phyloP scores from a whole-genome alignment of 2,113 vertebrate species.

The Cranoglanis bouderius region DNA sequence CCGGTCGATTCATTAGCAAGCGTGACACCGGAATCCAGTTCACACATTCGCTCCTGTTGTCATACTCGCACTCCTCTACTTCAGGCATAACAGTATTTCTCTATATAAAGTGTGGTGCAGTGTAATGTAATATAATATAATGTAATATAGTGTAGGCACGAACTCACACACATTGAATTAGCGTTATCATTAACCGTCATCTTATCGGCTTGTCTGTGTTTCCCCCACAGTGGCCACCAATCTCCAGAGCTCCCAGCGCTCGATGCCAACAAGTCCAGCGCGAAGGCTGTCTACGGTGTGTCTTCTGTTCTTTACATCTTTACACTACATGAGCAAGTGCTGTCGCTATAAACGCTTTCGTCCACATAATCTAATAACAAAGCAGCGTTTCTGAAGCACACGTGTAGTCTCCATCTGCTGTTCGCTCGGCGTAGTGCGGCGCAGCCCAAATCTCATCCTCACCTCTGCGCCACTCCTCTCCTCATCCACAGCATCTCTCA shows the following conservation, averaged over 20 bases:
- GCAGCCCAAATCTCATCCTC: background rate
- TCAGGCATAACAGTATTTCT: background rate
- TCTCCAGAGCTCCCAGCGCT: slow-evolving; percentile 57
- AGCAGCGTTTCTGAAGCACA: background rate
- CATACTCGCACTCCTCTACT: background rate
- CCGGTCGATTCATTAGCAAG: slow-evolving; percentile 34
- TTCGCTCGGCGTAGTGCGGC: background rate
- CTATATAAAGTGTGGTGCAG: background rate
- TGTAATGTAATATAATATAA: background rate
- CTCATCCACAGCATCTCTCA: background rate
- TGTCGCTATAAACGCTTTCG: background rate
- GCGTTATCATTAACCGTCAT: background rate
- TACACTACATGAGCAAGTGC: background rate
- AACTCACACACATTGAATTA: background rate
- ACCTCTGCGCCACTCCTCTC: background rate
- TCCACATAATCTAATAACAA: background rate
- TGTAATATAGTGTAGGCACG: too few relatives aligned
- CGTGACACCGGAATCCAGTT: slow-evolving; percentile 37
- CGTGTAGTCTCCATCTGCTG: slow-evolving; percentile 14
- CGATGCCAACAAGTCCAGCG: slow-evolving; percentile 59
- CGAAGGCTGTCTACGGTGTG: slow-evolving; percentile 71
- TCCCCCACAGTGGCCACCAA: slow-evolving; percentile 63
- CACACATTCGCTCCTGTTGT: background rate
- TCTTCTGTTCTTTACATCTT: slow-evolving; percentile 6
- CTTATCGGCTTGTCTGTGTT: background rate